Evolutionary conservation across 2,888 invertebrate species (phyloP).

Genomic region (Tricholauxania praeusta): DNA sequence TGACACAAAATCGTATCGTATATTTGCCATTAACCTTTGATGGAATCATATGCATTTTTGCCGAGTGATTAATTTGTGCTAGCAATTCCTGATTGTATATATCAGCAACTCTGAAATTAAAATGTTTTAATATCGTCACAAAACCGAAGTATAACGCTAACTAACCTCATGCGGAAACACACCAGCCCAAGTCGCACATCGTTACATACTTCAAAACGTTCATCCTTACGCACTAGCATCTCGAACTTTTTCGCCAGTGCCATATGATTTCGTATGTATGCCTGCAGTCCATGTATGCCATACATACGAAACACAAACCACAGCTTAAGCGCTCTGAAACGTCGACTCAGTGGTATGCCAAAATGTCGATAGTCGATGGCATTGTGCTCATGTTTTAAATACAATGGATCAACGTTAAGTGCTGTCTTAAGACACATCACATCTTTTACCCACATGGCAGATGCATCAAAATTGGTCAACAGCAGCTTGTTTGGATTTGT

Average conservation of each 20-base stretch:
- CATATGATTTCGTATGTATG: slow-evolving; percentile 86
- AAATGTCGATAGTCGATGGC: slow-evolving; percentile 84
- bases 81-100: slow-evolving; percentile 81
- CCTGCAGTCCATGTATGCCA: slow-evolving; percentile 84
- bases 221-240: slow-evolving; percentile 75
- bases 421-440: slow-evolving; percentile 83
- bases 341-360: slow-evolving; percentile 86
- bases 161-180: slow-evolving; percentile 76
- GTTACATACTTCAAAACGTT: slow-evolving; percentile 82
- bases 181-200: slow-evolving; percentile 82
- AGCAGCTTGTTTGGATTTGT: slow-evolving; percentile 92
- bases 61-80: slow-evolving; percentile 84
- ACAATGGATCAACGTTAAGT: slow-evolving; percentile 87
- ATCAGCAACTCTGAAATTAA: slow-evolving; percentile 72
- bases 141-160: neutral
- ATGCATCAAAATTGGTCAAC: slow-evolving; percentile 87
- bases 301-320: slow-evolving; percentile 90
- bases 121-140: too few species aligned
- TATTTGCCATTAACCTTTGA: slow-evolving; percentile 82
- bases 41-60: slow-evolving; percentile 88
- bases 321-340: slow-evolving; percentile 87
- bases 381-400: slow-evolving; percentile 84
- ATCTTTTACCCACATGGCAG: slow-evolving; percentile 86
- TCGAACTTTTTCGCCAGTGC: slow-evolving; percentile 82
- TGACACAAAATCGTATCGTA: slow-evolving; percentile 84